These are phyloP conservation scores for Oreohelix idahoensis DNA, from an alignment of 1,140 invertebrate species.

Conservation along the genomic window DNA sequence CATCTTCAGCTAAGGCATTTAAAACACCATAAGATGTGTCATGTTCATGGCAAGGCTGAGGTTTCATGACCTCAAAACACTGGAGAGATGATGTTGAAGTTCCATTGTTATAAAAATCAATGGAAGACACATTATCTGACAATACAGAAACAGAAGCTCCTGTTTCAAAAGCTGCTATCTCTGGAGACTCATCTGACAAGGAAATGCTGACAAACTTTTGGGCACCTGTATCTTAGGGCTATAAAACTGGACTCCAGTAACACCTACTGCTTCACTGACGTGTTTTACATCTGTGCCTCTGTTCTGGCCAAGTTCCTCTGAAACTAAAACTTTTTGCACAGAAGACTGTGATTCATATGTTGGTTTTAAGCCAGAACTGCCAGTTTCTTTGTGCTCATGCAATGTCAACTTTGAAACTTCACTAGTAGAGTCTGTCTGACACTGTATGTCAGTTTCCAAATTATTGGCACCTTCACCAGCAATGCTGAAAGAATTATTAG, in stretches of 20 bases:
- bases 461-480: too few relatives aligned
- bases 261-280: background rate
- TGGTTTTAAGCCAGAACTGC: background rate
- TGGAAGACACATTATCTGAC: too few relatives aligned
- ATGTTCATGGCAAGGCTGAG: slow-evolving; percentile 20
- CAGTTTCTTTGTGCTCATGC: background rate
- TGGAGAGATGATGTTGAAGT: background rate
- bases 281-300: background rate
- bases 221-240: slow-evolving; percentile 1
- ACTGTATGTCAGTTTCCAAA: too few relatives aligned
- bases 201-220: background rate
- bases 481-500: too few relatives aligned
- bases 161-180: too few relatives aligned
- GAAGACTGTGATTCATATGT: background rate
- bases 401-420: too few relatives aligned
- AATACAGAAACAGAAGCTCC: too few relatives aligned
- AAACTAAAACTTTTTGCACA: too few relatives aligned
- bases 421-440: too few relatives aligned
- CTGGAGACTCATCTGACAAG: background rate
- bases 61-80: slow-evolving; percentile 39
- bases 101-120: too few relatives aligned
- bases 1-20: background rate
- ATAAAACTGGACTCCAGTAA: slow-evolving; percentile 9
- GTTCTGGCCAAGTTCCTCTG: background rate
- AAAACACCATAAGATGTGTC: background rate